Conservation (phyloP, 1,140 invertebrate genomes). For the Hylyphantes graminicola region DNA sequence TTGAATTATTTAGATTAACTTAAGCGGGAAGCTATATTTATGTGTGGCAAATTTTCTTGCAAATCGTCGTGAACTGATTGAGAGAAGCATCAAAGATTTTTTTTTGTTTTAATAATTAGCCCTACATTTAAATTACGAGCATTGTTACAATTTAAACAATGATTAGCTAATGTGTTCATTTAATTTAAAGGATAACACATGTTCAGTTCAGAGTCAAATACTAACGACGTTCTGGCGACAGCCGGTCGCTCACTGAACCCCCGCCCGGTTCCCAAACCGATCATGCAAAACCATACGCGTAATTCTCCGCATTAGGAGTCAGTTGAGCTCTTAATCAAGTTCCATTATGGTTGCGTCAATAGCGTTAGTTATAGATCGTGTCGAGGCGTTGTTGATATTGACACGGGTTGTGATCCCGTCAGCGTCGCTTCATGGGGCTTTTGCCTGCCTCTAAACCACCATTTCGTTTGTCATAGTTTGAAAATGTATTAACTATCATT, state of each 20-base stretch:
- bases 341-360: slow-evolving; percentile 54
- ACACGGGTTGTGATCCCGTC: slow-evolving; percentile 38
- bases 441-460: neutral
- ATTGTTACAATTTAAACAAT: too few relatives aligned
- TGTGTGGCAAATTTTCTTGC: too few relatives aligned
- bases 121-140: too few relatives aligned
- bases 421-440: slow-evolving; percentile 31
- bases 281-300: slow-evolving; percentile 46
- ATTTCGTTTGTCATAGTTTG: neutral
- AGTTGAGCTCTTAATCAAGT: slow-evolving; percentile 57
- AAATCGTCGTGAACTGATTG: too few relatives aligned
- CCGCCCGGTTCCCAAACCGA: slow-evolving; percentile 7
- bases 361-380: slow-evolving; percentile 49
- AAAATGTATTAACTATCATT: too few relatives aligned
- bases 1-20: too few relatives aligned
- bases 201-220: too few relatives aligned
- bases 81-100: too few relatives aligned
- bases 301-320: slow-evolving; percentile 41
- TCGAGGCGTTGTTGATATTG: slow-evolving; percentile 46
- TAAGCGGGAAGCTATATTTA: too few relatives aligned
- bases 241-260: slow-evolving; percentile 14
- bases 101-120: too few relatives aligned
- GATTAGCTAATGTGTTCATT: neutral
- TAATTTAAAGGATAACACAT: neutral
- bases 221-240: slow-evolving; percentile 14